phyloP scores from a whole-genome alignment of 2,113 vertebrate genomes.

The Solea senegalensis region DNA sequence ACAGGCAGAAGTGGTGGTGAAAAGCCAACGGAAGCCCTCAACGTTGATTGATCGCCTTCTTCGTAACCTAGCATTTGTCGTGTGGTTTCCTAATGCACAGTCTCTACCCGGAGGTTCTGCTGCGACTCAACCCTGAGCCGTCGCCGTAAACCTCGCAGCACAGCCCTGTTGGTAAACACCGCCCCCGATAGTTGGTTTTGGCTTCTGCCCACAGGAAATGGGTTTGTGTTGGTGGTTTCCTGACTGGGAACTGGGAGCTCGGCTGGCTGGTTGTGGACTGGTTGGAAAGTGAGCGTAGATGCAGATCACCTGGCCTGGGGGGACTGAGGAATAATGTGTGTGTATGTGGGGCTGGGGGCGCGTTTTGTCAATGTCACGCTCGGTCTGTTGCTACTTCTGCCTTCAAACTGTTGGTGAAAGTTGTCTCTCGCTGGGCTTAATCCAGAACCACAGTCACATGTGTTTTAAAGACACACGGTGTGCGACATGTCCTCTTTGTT shows the following conservation, averaged over 20 bases:
- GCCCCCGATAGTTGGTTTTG: conserved; percentile 44
- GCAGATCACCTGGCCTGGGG: conserved; percentile 62
- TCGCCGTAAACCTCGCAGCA: conserved; percentile 40
- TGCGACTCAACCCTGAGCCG: conserved; percentile 30
- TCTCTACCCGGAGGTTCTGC: conserved; percentile 7
- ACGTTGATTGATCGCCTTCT: conserved; percentile 43
- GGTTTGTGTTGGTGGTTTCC: conserved; percentile 75
- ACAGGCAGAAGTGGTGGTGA: not conserved
- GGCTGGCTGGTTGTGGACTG: conserved; percentile 25
- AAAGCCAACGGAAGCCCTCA: conserved; percentile 23
- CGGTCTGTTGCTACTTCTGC: conserved; percentile 47
- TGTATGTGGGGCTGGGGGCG: conserved; percentile 14
- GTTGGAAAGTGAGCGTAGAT: conserved; percentile 24
- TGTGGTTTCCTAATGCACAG: conserved; percentile 43
- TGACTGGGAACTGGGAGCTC: conserved; percentile 35
- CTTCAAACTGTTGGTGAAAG: conserved; percentile 51
- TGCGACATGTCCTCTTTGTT: not conserved
- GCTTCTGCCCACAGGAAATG: conserved; percentile 69
- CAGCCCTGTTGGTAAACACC: conserved; percentile 63
- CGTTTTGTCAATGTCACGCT: conserved; percentile 62
- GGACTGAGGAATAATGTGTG: conserved; percentile 28
- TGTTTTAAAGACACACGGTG: conserved; percentile 5
- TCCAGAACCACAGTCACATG: conserved; percentile 64
- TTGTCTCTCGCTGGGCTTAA: conserved; percentile 69
- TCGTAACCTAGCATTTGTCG: conserved; percentile 64